These are phyloP conservation scores for Probaryconus sp. DNA, from an alignment of 1,140 invertebrate species.

Conservation along the genomic window DNA sequence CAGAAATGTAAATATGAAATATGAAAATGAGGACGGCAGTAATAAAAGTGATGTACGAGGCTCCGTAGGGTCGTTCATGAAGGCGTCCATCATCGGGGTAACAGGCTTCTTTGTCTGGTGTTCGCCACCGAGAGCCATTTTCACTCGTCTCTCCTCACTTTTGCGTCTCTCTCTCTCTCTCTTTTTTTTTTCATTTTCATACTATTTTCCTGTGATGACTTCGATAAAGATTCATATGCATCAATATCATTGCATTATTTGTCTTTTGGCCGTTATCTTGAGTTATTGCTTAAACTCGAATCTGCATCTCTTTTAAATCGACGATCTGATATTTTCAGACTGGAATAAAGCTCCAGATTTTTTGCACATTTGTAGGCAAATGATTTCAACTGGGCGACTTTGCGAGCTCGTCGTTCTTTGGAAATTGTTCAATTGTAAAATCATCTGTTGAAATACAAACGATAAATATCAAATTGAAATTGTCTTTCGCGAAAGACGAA, in stretches of 20 bases:
- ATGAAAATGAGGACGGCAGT: conserved; percentile 89
- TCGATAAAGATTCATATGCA: conserved; percentile 60
- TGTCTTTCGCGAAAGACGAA: conserved; percentile 13
- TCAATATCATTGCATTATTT: conserved; percentile 60
- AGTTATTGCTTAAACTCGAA: conserved; percentile 35
- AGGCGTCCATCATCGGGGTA: conserved; percentile 85
- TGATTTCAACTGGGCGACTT: too few species aligned
- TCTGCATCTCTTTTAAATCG: conserved; percentile 45
- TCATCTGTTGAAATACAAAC: too few species aligned
- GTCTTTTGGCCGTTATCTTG: conserved; percentile 50
- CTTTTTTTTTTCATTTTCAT: conserved; percentile 65
- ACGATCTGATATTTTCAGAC: too few species aligned
- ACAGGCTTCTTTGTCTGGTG: conserved; percentile 82
- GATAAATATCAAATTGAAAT: too few species aligned
- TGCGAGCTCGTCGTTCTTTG: too few species aligned
- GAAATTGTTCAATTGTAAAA: too few species aligned
- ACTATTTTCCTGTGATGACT: conserved; percentile 58
- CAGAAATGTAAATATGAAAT: conserved; percentile 87
- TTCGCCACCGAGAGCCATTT: conserved; percentile 70
- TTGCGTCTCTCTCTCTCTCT: conserved; percentile 56
- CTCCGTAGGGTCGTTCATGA: conserved; percentile 86
- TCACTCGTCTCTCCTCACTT: conserved; percentile 59
- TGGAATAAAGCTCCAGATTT: too few species aligned
- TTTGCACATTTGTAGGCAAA: too few species aligned
- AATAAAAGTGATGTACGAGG: conserved; percentile 88